Percentiles rank a stretch among this genome's conserved stretches.
Evolutionary conservation across 2,113 vertebrate species (phyloP).

Genomic region (Callopanchax toddi): DNA sequence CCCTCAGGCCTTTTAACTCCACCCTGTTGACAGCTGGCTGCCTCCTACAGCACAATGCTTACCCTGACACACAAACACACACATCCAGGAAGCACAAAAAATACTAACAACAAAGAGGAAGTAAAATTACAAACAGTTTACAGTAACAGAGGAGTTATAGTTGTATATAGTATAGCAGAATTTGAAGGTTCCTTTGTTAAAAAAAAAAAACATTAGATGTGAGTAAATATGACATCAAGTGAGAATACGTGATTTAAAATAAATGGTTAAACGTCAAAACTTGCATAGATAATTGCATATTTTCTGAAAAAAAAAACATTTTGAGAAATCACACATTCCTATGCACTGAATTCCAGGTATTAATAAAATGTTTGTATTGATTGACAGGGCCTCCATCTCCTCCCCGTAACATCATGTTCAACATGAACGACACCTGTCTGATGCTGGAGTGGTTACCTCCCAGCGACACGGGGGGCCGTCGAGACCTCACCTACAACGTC

Average conservation of each 20-base stretch:
- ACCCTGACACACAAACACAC: slow-evolving; percentile 54
- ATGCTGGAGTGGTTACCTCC: slow-evolving; percentile 95
- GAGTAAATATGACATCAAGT: too few relatives aligned
- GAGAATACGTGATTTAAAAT: too few relatives aligned
- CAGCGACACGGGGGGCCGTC: slow-evolving; percentile 89
- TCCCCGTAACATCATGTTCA: slow-evolving; percentile 87
- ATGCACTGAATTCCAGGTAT: too few relatives aligned
- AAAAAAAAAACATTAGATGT: too few relatives aligned
- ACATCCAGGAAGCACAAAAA: slow-evolving; percentile 39
- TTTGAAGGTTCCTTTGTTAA: not conserved
- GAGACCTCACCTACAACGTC: slow-evolving; percentile 92
- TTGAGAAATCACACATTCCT: too few relatives aligned
- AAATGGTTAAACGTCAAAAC: too few relatives aligned
- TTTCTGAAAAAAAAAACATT: too few relatives aligned
- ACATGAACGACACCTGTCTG: slow-evolving; percentile 92
- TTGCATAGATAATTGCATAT: too few relatives aligned
- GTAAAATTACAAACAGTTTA: slow-evolving; percentile 32
- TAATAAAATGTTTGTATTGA: slow-evolving; percentile 14
- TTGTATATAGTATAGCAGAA: not conserved
- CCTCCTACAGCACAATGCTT: slow-evolving; percentile 61
- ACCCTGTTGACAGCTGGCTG: slow-evolving; percentile 73
- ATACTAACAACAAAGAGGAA: slow-evolving; percentile 25
- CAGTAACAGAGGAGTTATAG: slow-evolving; percentile 17
- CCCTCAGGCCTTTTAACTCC: slow-evolving; percentile 72
- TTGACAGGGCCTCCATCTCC: slow-evolving; percentile 86